phyloP scores from a whole-genome alignment of 2,888 invertebrate genomes.

The Tenodera sinensis region DNA sequence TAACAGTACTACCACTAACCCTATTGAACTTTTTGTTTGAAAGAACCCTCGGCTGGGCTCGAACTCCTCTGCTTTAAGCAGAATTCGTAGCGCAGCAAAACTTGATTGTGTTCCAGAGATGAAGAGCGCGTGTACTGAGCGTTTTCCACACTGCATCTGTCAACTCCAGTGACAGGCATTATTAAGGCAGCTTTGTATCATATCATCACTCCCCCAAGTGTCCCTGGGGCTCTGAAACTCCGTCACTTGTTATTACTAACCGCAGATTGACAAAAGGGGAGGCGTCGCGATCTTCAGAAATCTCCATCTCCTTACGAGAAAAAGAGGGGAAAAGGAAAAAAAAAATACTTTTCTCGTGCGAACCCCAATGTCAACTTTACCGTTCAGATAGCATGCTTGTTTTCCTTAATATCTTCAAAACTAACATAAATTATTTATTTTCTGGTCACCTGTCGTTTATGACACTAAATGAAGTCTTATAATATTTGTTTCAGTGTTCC shows the following conservation, averaged over 20 bases:
- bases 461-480: too few species aligned
- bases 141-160: neutral
- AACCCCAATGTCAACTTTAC: neutral
- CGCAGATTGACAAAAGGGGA: slow-evolving; percentile 14
- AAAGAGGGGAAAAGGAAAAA: neutral
- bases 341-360: neutral
- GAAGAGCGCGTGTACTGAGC: neutral
- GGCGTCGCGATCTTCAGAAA: neutral
- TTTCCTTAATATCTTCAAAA: too few species aligned
- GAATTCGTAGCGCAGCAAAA: neutral
- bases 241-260: slow-evolving; percentile 25
- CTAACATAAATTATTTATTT: too few species aligned
- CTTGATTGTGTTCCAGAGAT: neutral
- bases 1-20: too few species aligned
- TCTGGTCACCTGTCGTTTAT: too few species aligned
- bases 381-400: neutral
- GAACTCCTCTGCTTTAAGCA: too few species aligned
- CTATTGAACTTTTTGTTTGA: too few species aligned
- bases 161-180: neutral
- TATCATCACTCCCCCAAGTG: neutral
- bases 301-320: neutral
- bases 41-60: too few species aligned
- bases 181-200: neutral
- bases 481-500: too few species aligned
- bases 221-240: neutral